A percentile compares a stretch with the other conserved stretches of the same genome.
These are phyloP conservation scores for Osmerus eperlanus DNA, from an alignment of 2,113 vertebrate genomes.

Conservation along the genomic window DNA sequence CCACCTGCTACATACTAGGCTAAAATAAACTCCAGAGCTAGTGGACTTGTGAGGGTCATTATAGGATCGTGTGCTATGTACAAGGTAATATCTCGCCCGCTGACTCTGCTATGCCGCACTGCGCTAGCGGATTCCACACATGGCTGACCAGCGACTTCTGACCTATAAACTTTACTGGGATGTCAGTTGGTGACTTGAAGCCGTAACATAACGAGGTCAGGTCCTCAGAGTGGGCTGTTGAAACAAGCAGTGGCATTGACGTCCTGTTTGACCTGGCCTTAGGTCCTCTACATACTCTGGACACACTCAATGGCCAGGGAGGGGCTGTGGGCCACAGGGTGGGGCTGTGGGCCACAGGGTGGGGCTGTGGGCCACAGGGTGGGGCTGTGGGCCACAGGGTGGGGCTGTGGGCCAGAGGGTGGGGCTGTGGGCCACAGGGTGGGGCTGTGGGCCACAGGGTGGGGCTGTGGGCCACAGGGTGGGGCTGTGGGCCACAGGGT, in stretches of 20 bases:
- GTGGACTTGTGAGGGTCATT: too few species aligned
- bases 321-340: slow-evolving; percentile 4
- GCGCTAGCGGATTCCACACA: neutral
- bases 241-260: slow-evolving; percentile 13
- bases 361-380: too few species aligned
- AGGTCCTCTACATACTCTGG: neutral
- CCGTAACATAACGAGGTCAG: slow-evolving; percentile 22
- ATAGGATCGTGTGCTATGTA: too few species aligned
- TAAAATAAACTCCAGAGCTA: slow-evolving; percentile 8
- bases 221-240: slow-evolving; percentile 4
- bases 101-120: slow-evolving; percentile 2
- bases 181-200: slow-evolving; percentile 27
- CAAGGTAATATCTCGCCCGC: neutral
- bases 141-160: slow-evolving; percentile 30
- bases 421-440: neutral
- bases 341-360: too few species aligned
- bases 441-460: too few species aligned
- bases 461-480: too few species aligned
- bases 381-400: neutral
- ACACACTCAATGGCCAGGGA: neutral
- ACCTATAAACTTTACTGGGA: slow-evolving; percentile 27
- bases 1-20: too few species aligned
- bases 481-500: too few species aligned
- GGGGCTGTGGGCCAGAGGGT: neutral
- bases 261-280: neutral